phyloP scores from a whole-genome alignment of 2,888 invertebrate genomes.

The Agrenia bidenticulata region DNA sequence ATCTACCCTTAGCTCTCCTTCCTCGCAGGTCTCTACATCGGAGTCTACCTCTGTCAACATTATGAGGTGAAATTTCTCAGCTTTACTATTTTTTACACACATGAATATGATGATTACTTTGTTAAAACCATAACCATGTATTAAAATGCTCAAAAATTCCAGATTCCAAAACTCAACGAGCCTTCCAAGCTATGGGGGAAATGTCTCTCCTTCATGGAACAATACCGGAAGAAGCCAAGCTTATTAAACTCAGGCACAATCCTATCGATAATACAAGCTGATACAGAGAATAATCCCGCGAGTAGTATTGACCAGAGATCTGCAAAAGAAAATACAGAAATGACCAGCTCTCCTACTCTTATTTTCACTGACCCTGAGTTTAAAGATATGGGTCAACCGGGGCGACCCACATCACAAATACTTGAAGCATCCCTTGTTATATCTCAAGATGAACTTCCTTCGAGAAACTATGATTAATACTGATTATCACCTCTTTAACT shows the following conservation, averaged over 20 bases:
- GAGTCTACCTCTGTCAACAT: constrained; percentile 48
- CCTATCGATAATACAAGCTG: not conserved
- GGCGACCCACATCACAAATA: not conserved
- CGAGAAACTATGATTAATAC: too few relatives aligned
- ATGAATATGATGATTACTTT: too few relatives aligned
- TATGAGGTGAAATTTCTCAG: constrained; percentile 43
- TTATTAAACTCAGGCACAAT: not conserved
- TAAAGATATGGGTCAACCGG: not conserved
- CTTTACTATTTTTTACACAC: too few relatives aligned
- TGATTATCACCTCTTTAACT: too few relatives aligned
- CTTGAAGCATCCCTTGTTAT: constrained; percentile 7
- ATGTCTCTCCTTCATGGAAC: constrained; percentile 42
- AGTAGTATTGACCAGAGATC: too few relatives aligned
- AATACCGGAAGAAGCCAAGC: constrained; percentile 26
- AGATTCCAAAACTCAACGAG: constrained; percentile 50
- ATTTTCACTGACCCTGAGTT: not conserved
- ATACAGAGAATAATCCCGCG: not conserved
- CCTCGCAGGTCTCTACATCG: constrained; percentile 44
- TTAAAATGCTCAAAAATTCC: too few relatives aligned
- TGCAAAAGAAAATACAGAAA: not conserved
- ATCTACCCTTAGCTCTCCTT: constrained; percentile 51
- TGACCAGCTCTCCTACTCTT: not conserved
- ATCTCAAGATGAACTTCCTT: not conserved
- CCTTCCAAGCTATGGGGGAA: constrained; percentile 47
- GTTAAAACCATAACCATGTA: too few relatives aligned